phyloP scores from a whole-genome alignment of 2,113 vertebrate genomes.

The Chaetorhynchus papuensis region DNA sequence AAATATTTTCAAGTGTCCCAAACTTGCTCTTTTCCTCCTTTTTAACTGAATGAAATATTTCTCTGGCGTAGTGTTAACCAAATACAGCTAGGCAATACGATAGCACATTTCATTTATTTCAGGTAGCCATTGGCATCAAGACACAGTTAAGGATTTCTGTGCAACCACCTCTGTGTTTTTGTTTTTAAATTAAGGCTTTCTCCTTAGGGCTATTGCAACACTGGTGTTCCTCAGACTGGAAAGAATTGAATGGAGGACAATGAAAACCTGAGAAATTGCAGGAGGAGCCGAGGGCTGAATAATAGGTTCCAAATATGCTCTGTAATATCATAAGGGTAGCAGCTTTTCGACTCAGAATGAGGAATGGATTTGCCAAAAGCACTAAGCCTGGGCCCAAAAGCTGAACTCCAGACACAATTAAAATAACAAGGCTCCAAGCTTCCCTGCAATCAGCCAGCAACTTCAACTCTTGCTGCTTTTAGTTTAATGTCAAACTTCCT shows the following conservation, averaged over 20 bases:
- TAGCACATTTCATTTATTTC: not conserved
- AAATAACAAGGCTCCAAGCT: not conserved
- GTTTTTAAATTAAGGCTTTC: constrained; percentile 25
- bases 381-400: not conserved
- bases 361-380: not conserved
- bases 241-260: not conserved
- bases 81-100: not conserved
- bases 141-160: not conserved
- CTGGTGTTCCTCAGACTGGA: not conserved
- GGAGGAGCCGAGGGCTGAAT: not conserved
- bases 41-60: not conserved
- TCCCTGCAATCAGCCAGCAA: not conserved
- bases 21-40: not conserved
- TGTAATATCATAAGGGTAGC: not conserved
- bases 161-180: not conserved
- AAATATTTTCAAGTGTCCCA: not conserved
- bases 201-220: not conserved
- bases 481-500: not conserved
- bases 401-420: not conserved
- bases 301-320: not conserved
- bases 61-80: not conserved
- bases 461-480: not conserved
- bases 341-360: not conserved
- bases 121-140: not conserved
- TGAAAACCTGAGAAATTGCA: not conserved